Conservation (phyloP, 2,888 invertebrate species). For the Hyposoter didymator region DNA sequence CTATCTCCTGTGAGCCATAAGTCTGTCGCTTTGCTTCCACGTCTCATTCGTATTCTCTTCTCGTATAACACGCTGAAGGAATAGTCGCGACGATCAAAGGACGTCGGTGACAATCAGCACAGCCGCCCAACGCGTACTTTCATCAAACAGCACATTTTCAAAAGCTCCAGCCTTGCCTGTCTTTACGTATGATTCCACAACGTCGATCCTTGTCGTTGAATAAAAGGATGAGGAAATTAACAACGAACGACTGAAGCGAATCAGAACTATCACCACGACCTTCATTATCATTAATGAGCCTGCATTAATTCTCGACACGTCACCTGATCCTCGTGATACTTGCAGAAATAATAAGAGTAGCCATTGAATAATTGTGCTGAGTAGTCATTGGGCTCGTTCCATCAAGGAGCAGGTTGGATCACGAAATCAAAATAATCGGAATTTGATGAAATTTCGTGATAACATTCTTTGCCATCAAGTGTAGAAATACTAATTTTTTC, state of each 20-base stretch:
- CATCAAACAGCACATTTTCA: slow-evolving; percentile 35
- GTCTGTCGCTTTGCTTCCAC: slow-evolving; percentile 44
- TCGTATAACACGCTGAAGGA: slow-evolving; percentile 33
- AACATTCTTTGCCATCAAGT: too few relatives aligned
- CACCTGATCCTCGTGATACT: slow-evolving; percentile 12
- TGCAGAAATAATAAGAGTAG: neutral
- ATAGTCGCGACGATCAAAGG: slow-evolving; percentile 48
- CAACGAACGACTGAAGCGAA: slow-evolving; percentile 35
- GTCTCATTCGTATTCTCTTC: slow-evolving; percentile 45
- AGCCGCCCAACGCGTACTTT: slow-evolving; percentile 44
- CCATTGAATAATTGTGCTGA: slow-evolving; percentile 1
- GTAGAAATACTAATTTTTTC: too few relatives aligned
- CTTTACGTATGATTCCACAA: slow-evolving; percentile 44
- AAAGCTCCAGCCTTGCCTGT: slow-evolving; percentile 57
- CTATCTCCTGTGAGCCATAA: slow-evolving; percentile 42
- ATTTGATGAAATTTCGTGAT: too few relatives aligned
- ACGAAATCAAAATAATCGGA: too few relatives aligned
- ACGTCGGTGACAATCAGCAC: slow-evolving; percentile 43
- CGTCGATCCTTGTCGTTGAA: slow-evolving; percentile 35
- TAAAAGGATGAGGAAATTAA: slow-evolving; percentile 19
- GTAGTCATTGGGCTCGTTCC: too few relatives aligned
- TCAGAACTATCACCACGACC: slow-evolving; percentile 47
- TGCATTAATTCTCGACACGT: slow-evolving; percentile 27
- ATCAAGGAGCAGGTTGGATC: too few relatives aligned
- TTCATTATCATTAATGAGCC: slow-evolving; percentile 47